Conservation (phyloP, 2,888 invertebrate genomes). For the Pachycephus smyrnensis region DNA sequence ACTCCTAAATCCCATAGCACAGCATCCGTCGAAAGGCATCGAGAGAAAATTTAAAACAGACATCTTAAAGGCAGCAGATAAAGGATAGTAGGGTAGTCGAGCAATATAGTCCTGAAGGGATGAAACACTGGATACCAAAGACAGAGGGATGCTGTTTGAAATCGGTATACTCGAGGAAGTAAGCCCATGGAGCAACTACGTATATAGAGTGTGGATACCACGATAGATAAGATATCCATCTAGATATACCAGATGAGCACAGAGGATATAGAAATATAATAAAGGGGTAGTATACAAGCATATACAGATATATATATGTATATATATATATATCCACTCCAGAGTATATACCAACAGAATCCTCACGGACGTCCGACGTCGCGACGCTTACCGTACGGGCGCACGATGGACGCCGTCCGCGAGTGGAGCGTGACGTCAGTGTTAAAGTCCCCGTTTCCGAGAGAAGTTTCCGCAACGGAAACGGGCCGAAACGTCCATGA, state of each 20-base stretch:
- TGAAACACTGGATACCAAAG: not conserved
- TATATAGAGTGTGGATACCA: too few relatives aligned
- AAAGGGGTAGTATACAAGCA: not conserved
- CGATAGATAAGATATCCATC: too few relatives aligned
- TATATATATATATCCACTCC: not conserved
- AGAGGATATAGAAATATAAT: not conserved
- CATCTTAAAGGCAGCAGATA: not conserved
- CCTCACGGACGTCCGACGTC: not conserved
- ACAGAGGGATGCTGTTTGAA: not conserved
- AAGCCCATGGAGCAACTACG: too few relatives aligned
- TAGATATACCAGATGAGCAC: not conserved
- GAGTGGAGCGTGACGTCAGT: slow-evolving; percentile 42
- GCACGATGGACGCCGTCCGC: not conserved
- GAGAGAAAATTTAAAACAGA: too few relatives aligned
- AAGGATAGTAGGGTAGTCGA: not conserved
- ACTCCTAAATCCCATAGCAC: too few relatives aligned
- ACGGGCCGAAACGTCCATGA: slow-evolving; percentile 53
- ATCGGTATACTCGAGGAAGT: too few relatives aligned
- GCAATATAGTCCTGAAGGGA: not conserved
- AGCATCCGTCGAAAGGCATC: too few relatives aligned
- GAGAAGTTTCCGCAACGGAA: slow-evolving; percentile 57
- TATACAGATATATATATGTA: not conserved
- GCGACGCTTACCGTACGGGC: not conserved
- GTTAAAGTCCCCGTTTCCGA: slow-evolving; percentile 59
- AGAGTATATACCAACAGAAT: not conserved